Conservation (phyloP, 2,797 vertebrate species). For the Lacerta viridis region DNA sequence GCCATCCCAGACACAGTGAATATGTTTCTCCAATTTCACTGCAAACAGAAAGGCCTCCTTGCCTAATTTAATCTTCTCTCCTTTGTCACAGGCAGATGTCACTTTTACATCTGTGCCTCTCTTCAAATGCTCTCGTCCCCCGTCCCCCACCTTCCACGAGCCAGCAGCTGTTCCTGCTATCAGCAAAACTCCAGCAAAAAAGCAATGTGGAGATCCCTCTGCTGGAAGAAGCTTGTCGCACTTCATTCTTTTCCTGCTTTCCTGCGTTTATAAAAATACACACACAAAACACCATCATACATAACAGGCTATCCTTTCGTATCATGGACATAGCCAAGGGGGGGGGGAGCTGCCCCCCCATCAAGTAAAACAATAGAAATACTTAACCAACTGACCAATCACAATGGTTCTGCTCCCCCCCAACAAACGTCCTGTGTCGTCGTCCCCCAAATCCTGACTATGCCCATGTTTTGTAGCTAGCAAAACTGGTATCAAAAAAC, state of each 20-base stretch:
- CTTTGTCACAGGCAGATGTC: constrained; percentile 93
- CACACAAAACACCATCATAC: too few species aligned
- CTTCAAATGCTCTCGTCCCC: constrained; percentile 77
- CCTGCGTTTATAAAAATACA: neutral
- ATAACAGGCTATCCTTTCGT: neutral
- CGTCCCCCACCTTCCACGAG: constrained; percentile 66
- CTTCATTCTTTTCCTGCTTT: constrained; percentile 24
- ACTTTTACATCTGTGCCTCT: constrained; percentile 93
- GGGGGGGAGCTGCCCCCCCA: too few species aligned
- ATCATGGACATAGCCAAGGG: too few species aligned
- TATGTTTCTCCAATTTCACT: constrained; percentile 45
- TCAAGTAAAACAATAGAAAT: too few species aligned
- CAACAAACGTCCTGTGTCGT: too few species aligned
- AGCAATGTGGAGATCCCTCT: constrained; percentile 67
- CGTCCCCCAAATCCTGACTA: too few species aligned
- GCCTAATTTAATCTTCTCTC: constrained; percentile 90
- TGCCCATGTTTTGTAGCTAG: too few species aligned
- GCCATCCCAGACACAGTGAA: constrained; percentile 59
- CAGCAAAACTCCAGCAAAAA: constrained; percentile 60
- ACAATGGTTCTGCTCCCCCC: too few species aligned
- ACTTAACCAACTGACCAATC: too few species aligned
- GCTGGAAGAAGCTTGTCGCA: constrained; percentile 59
- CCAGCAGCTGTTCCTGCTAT: constrained; percentile 83
- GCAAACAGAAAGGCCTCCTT: constrained; percentile 81
- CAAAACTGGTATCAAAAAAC: neutral